Conservation (phyloP, 2,888 invertebrate species). For the Boloria selene region DNA sequence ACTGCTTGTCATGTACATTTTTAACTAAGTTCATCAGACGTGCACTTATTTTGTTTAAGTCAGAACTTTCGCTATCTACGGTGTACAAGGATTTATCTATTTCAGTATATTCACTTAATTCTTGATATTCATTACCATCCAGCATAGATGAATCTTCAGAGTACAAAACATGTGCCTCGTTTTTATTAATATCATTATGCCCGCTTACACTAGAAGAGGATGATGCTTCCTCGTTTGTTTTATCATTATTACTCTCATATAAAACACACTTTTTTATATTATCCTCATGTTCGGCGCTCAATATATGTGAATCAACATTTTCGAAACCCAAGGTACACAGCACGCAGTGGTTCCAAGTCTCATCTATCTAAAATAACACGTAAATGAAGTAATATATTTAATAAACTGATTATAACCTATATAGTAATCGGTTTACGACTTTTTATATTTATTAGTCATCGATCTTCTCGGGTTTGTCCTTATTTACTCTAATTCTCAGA, state of each 20-base stretch:
- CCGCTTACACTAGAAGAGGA: too few species aligned
- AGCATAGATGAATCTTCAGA: background rate
- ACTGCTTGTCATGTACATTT: constrained; percentile 10
- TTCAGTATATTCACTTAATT: background rate
- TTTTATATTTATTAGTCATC: background rate
- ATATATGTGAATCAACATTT: background rate
- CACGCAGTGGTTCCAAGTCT: background rate
- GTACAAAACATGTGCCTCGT: too few species aligned
- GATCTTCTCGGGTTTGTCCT: too few species aligned
- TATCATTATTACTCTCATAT: background rate
- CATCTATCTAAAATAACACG: constrained; percentile 6
- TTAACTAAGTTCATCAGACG: background rate
- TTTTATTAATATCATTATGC: too few species aligned
- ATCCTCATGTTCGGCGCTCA: background rate
- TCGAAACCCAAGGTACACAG: constrained; percentile 6
- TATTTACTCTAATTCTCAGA: too few species aligned
- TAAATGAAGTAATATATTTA: background rate
- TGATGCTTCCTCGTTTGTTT: too few species aligned
- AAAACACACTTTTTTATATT: background rate
- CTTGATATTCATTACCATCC: background rate
- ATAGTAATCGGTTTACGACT: background rate
- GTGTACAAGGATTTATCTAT: background rate
- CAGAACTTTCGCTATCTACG: background rate
- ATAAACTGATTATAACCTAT: background rate
- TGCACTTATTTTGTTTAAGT: background rate